Evolutionary conservation across 2,113 vertebrate genomes (phyloP).

Genomic region (Strix uralensis): DNA sequence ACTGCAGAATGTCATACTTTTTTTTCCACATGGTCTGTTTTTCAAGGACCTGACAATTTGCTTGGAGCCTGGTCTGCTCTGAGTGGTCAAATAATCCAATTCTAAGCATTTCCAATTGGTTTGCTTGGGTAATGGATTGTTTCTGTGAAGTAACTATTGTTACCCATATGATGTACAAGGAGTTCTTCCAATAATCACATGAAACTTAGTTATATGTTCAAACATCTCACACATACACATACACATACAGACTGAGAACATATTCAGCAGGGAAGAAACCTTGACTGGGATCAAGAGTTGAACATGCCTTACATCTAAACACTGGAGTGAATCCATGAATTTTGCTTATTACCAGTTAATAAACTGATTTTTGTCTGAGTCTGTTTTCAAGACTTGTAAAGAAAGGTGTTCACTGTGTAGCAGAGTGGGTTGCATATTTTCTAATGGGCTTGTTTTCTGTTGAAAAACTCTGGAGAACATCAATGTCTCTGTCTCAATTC

Average conservation of each 20-base stretch:
- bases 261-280: not conserved
- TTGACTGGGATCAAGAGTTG: not conserved
- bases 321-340: not conserved
- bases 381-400: not conserved
- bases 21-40: not conserved
- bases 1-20: not conserved
- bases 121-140: not conserved
- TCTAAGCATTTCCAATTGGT: not conserved
- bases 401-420: not conserved
- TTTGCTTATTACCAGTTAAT: not conserved
- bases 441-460: not conserved
- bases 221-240: fast-evolving
- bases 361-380: not conserved
- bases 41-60: not conserved
- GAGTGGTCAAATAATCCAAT: not conserved
- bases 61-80: not conserved
- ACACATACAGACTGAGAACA: not conserved
- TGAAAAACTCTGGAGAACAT: not conserved
- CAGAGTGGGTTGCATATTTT: not conserved
- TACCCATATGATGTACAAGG: fast-evolving
- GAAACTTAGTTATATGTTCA: not conserved
- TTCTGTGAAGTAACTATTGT: not conserved
- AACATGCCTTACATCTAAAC: not conserved
- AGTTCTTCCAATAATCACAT: not conserved
- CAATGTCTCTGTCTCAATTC: not conserved